Evolutionary conservation across 2,888 invertebrate genomes (phyloP).

Genomic region (Zygogramma bicolorata): DNA sequence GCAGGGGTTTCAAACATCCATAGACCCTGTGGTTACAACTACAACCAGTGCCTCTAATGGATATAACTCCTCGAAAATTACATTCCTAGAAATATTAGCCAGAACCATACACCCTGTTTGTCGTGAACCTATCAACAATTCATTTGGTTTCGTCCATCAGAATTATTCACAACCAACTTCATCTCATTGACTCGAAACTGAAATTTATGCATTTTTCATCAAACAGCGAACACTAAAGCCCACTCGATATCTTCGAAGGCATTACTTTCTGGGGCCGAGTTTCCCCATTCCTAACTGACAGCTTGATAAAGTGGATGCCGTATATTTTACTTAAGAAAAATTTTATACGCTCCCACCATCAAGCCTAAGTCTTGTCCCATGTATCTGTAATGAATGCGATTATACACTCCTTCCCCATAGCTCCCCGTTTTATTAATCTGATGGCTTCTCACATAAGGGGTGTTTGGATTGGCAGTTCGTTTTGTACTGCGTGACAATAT

Average conservation of each 20-base stretch:
- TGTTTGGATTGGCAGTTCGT: not conserved
- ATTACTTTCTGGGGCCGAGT: slow-evolving; percentile 53
- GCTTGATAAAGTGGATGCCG: slow-evolving; percentile 63
- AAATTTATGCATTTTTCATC: not conserved
- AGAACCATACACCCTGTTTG: too few species aligned
- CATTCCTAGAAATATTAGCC: too few species aligned
- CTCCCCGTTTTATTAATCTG: slow-evolving; percentile 39
- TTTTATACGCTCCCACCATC: slow-evolving; percentile 52
- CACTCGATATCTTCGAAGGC: slow-evolving; percentile 31
- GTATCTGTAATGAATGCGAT: slow-evolving; percentile 54
- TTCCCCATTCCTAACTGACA: slow-evolving; percentile 56
- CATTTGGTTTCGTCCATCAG: not conserved
- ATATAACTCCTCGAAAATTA: too few species aligned
- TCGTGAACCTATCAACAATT: too few species aligned
- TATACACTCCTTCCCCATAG: slow-evolving; percentile 42
- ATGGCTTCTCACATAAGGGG: slow-evolving; percentile 15
- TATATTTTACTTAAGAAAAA: slow-evolving; percentile 63
- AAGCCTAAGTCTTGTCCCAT: slow-evolving; percentile 50
- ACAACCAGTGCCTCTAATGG: too few species aligned
- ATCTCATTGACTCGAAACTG: not conserved
- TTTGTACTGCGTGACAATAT: not conserved
- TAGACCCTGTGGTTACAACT: too few species aligned
- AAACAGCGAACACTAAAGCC: not conserved
- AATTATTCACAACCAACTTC: not conserved
- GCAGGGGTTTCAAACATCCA: too few species aligned